These are phyloP conservation scores for Hemibates koningsi DNA, from an alignment of 2,113 vertebrate genomes.

Conservation along the genomic window DNA sequence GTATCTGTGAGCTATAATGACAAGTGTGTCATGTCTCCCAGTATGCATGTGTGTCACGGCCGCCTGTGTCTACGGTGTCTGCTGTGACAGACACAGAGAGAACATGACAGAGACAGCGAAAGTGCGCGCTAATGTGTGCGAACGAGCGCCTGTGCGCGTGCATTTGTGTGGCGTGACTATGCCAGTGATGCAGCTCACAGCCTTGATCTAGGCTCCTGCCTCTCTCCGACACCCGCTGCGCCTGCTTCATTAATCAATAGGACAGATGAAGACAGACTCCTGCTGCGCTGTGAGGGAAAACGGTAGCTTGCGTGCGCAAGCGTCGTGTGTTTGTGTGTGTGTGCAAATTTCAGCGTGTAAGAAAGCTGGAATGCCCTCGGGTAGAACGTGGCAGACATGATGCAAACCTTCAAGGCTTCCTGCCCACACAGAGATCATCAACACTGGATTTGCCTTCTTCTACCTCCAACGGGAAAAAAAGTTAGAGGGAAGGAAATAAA, in stretches of 20 bases:
- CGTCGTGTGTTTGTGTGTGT: neutral
- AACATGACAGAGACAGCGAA: slow-evolving; percentile 24
- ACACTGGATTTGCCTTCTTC: slow-evolving; percentile 29
- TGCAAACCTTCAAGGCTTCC: slow-evolving; percentile 53
- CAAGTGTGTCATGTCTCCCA: slow-evolving; percentile 26
- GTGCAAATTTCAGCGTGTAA: slow-evolving; percentile 2
- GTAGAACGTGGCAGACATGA: slow-evolving; percentile 56
- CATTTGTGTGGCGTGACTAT: neutral
- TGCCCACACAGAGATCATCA: slow-evolving; percentile 48
- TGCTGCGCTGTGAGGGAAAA: slow-evolving; percentile 65
- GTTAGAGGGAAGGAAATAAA: neutral
- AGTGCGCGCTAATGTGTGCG: neutral
- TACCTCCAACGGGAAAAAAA: neutral
- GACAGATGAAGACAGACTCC: slow-evolving; percentile 73
- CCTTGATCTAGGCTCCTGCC: slow-evolving; percentile 59
- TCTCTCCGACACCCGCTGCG: slow-evolving; percentile 63
- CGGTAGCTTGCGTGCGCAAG: slow-evolving; percentile 37
- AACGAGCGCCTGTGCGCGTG: neutral
- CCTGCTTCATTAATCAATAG: slow-evolving; percentile 76
- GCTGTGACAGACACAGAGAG: slow-evolving; percentile 45
- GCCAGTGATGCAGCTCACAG: slow-evolving; percentile 32
- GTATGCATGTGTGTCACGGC: slow-evolving; percentile 13
- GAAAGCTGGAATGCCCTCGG: slow-evolving; percentile 27
- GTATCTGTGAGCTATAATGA: slow-evolving; percentile 2
- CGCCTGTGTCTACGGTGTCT: slow-evolving; percentile 12